A percentile compares a stretch with the other conserved stretches of the same genome.
Evolutionary conservation across 2,888 invertebrate species (phyloP).

Genomic region (Choristoneura rosaceana): DNA sequence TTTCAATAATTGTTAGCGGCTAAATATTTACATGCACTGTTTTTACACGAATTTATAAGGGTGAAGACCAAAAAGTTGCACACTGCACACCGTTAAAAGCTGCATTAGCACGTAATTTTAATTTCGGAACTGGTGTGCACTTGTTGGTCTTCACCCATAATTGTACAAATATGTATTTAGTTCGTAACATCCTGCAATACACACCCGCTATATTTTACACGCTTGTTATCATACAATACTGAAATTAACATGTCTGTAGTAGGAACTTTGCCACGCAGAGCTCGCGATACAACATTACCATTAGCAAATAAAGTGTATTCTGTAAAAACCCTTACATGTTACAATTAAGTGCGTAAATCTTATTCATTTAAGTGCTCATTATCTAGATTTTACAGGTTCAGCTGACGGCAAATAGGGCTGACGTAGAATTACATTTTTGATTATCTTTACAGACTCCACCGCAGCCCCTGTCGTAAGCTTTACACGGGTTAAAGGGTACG

Average conservation of each 20-base stretch:
- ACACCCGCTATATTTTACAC: slow-evolving; percentile 2
- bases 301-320: slow-evolving; percentile 8
- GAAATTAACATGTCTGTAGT: slow-evolving; percentile 26
- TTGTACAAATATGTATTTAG: background rate
- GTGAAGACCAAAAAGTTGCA: no score
- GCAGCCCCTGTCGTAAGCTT: background rate
- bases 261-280: slow-evolving; percentile 20
- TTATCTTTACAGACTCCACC: background rate
- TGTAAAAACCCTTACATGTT: slow-evolving; percentile 24
- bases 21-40: background rate
- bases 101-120: no score
- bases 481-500: slow-evolving; percentile 1
- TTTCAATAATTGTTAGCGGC: background rate
- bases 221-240: slow-evolving; percentile 23
- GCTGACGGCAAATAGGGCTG: slow-evolving; percentile 3
- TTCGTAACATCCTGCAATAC: slow-evolving; percentile 7
- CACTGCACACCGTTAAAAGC: no score
- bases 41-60: background rate
- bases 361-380: slow-evolving; percentile 18
- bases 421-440: background rate
- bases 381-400: slow-evolving; percentile 22
- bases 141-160: no score
- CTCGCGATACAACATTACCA: slow-evolving; percentile 14
- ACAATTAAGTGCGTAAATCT: slow-evolving; percentile 25
- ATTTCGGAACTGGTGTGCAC: no score